These are phyloP conservation scores for Eupleurogrammus muticus DNA, from an alignment of 2,797 vertebrate genomes.

Conservation along the genomic window DNA sequence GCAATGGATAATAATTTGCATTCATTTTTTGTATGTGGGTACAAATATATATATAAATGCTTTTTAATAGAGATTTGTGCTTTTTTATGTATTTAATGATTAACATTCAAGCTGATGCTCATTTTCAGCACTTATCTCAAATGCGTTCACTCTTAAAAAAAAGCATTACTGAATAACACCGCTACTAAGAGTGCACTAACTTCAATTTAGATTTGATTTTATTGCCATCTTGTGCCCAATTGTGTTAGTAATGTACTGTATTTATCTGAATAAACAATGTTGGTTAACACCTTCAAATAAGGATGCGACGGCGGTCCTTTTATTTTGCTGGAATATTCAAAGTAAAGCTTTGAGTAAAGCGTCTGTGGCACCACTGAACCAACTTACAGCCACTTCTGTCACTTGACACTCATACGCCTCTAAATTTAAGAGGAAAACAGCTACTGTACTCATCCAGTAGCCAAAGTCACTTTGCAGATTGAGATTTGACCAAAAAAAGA, in stretches of 20 bases:
- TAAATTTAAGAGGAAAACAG: not conserved
- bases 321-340: not conserved
- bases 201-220: conserved; percentile 3
- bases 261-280: not conserved
- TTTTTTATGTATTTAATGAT: too few species aligned
- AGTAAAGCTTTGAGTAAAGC: not conserved
- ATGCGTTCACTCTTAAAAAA: not conserved
- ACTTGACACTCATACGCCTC: not conserved
- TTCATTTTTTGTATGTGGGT: too few species aligned
- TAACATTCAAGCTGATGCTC: too few species aligned
- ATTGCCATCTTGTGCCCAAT: not conserved
- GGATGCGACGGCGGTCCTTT: not conserved
- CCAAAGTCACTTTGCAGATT: not conserved
- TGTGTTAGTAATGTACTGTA: not conserved
- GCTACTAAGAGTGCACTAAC: not conserved
- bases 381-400: not conserved
- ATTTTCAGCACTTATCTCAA: too few species aligned
- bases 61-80: too few species aligned
- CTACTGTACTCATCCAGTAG: not conserved
- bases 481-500: not conserved
- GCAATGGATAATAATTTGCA: too few species aligned
- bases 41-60: too few species aligned
- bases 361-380: not conserved
- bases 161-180: not conserved
- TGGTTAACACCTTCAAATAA: not conserved